Percentiles rank a stretch among this genome's conserved stretches.
These are phyloP conservation scores for Steinernema feltiae DNA, from an alignment of 1,140 invertebrate genomes.

Conservation along the genomic window DNA sequence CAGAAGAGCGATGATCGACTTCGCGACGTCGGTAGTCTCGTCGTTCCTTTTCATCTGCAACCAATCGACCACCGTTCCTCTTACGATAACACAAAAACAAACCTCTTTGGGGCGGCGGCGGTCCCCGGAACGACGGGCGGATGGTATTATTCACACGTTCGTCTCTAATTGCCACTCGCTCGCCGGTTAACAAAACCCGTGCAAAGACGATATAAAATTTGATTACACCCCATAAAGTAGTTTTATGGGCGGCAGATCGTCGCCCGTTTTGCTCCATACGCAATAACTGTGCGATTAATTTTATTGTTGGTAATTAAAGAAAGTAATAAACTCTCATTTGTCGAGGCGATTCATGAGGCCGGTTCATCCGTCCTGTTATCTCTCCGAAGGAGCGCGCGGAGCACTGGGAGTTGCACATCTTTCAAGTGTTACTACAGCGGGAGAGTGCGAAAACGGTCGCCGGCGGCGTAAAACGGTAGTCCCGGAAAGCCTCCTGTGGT, in stretches of 20 bases:
- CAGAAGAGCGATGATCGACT: not conserved
- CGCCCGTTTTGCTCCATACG: slow-evolving; percentile 9
- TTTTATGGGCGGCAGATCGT: slow-evolving; percentile 6
- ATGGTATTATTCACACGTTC: slow-evolving; percentile 1
- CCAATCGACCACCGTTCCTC: not conserved
- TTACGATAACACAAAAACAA: not conserved
- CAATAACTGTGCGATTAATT: slow-evolving; percentile 15
- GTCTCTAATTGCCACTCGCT: not conserved
- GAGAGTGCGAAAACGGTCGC: not conserved
- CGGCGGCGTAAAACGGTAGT: not conserved
- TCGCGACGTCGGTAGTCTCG: not conserved
- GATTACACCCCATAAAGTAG: slow-evolving; percentile 11
- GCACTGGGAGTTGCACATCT: too few relatives aligned
- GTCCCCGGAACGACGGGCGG: not conserved
- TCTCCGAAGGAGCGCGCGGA: too few relatives aligned
- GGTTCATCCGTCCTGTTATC: not conserved
- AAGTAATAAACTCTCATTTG: slow-evolving; percentile 14
- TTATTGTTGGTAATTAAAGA: slow-evolving; percentile 14
- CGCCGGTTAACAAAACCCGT: slow-evolving; percentile 8
- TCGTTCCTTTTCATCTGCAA: not conserved
- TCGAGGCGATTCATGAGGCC: slow-evolving; percentile 8
- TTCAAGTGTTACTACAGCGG: not conserved
- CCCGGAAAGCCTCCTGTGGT: not conserved
- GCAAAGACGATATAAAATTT: slow-evolving; percentile 9
- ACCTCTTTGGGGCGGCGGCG: too few relatives aligned